Evolutionary conservation across 1,140 invertebrate genomes (phyloP).

Genomic region (Anastatus disparis): DNA sequence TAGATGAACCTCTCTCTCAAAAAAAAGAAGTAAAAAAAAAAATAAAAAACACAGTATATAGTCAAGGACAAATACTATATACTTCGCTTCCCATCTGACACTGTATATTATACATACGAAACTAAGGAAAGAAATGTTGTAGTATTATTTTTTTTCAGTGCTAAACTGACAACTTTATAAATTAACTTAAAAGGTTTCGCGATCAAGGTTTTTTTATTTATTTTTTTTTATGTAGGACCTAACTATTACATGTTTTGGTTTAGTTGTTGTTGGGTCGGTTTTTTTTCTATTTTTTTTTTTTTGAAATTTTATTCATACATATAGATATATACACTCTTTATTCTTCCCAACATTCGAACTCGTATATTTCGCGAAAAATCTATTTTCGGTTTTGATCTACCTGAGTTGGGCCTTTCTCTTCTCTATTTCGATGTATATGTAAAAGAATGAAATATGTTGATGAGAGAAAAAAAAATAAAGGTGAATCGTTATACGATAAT

Average conservation of each 20-base stretch:
- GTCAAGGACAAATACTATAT: background rate
- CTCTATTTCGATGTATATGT: no score
- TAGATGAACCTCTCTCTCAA: no score
- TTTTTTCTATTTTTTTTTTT: background rate
- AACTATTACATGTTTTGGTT: background rate
- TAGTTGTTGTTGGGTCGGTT: background rate
- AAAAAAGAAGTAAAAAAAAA: no score
- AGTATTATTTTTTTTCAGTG: conserved; percentile 14
- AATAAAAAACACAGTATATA: no score
- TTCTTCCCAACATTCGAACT: background rate
- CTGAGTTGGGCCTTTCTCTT: background rate
- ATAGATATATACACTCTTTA: no score
- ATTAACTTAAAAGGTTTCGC: conserved; percentile 10
- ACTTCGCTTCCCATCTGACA: background rate
- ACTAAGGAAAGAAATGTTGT: no score
- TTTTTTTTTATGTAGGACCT: conserved; percentile 1
- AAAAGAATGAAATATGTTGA: conserved; percentile 19
- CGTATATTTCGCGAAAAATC: conserved; percentile 17
- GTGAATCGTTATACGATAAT: no score
- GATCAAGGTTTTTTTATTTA: no score
- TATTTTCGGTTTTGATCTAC: background rate
- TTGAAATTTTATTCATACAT: no score
- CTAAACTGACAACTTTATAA: conserved; percentile 34
- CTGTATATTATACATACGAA: no score
- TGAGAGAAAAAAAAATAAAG: background rate